phyloP scores from a whole-genome alignment of 2,113 vertebrate genomes.

The Mormyrus iriodes region DNA sequence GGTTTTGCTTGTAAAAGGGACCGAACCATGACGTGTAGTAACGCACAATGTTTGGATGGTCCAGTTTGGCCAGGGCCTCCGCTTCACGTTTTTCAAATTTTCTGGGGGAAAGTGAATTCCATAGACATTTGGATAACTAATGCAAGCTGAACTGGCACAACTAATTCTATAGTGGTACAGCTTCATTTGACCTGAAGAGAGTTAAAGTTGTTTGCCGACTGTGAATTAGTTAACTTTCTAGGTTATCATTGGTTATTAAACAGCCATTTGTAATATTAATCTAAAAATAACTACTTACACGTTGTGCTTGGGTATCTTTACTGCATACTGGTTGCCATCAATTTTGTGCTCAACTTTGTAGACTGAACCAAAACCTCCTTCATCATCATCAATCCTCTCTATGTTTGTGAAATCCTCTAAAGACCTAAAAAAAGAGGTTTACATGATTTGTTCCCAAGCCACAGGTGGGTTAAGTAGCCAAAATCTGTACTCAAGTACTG shows the following conservation, averaged over 20 bases:
- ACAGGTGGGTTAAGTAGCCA: no score
- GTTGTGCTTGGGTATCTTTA: slow-evolving; percentile 26
- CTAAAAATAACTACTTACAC: slow-evolving; percentile 13
- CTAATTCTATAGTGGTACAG: not conserved
- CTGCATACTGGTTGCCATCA: slow-evolving; percentile 22
- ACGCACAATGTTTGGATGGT: slow-evolving; percentile 33
- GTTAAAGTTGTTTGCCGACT: not conserved
- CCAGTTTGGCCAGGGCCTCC: slow-evolving; percentile 12
- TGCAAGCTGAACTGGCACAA: not conserved
- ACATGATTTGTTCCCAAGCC: not conserved
- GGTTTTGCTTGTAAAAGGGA: not conserved
- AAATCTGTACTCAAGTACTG: no score
- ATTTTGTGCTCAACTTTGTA: slow-evolving; percentile 19
- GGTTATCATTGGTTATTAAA: not conserved
- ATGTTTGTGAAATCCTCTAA: slow-evolving; percentile 15
- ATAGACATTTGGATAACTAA: not conserved
- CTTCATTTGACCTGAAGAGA: not conserved
- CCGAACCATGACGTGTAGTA: slow-evolving; percentile 27
- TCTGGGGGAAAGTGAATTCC: not conserved
- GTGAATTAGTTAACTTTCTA: not conserved
- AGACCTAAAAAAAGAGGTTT: slow-evolving; percentile 12
- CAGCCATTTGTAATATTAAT: not conserved
- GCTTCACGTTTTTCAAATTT: slow-evolving; percentile 22
- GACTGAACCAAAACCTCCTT: slow-evolving; percentile 32
- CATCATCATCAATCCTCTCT: not conserved